Percentiles rank a stretch among this genome's conserved stretches.
Conservation (phyloP, 2,797 vertebrate genomes). For the Trichosurus vulpecula region DNA sequence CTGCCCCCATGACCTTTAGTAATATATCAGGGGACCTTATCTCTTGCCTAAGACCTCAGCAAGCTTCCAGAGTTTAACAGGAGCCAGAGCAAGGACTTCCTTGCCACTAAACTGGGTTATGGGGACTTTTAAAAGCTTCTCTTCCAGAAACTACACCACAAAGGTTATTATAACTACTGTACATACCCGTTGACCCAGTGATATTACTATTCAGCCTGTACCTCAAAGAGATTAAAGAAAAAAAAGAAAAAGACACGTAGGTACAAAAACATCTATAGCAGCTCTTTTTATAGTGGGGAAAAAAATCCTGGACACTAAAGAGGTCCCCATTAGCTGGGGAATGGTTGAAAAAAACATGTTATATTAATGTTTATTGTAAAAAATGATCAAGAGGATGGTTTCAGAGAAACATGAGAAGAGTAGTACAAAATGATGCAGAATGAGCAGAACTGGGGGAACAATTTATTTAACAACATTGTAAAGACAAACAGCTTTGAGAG, state of each 20-base stretch:
- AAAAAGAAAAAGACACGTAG: background rate
- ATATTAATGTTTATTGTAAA: background rate
- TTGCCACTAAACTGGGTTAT: background rate
- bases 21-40: background rate
- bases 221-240: background rate
- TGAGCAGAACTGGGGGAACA: background rate
- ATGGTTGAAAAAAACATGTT: background rate
- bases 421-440: background rate
- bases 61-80: background rate
- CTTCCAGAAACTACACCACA: background rate
- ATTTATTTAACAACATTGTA: background rate
- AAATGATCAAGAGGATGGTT: background rate
- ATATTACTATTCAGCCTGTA: background rate
- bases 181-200: background rate
- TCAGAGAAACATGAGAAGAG: background rate
- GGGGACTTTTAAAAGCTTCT: background rate
- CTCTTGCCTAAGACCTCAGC: background rate
- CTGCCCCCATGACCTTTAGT: background rate
- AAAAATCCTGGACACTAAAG: background rate
- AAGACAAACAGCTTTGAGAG: background rate
- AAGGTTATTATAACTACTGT: background rate
- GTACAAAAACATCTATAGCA: background rate
- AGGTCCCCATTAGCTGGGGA: background rate
- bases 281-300: background rate
- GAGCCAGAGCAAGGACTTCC: background rate